A percentile compares a stretch with the other conserved stretches of the same genome.
These are phyloP conservation scores for Machimus rusticus DNA, from an alignment of 2,888 invertebrate genomes.

Conservation along the genomic window DNA sequence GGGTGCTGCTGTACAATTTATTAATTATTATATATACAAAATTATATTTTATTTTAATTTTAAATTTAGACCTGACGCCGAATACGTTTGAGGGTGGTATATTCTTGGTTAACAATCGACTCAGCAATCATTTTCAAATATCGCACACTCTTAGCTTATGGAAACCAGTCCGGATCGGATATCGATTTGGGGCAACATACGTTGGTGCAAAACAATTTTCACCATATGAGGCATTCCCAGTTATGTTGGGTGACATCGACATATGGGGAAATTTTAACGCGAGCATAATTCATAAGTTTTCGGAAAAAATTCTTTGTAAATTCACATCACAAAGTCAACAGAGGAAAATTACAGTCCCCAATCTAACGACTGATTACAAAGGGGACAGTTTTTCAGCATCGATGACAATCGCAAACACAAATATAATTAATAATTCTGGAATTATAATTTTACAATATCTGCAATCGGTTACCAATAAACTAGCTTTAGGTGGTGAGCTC, in stretches of 20 bases:
- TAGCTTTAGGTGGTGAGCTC: slow-evolving; percentile 92
- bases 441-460: slow-evolving; percentile 87
- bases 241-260: slow-evolving; percentile 94
- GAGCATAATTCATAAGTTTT: slow-evolving; percentile 91
- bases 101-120: slow-evolving; percentile 92
- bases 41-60: background rate
- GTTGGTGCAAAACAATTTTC: slow-evolving; percentile 92
- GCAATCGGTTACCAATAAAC: slow-evolving; percentile 79
- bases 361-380: slow-evolving; percentile 87
- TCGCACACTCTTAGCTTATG: slow-evolving; percentile 95
- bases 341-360: slow-evolving; percentile 85
- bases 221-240: slow-evolving; percentile 91
- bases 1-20: too few species aligned
- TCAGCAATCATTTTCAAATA: slow-evolving; percentile 98
- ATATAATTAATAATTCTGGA: slow-evolving; percentile 86
- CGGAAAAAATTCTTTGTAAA: slow-evolving; percentile 79
- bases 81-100: slow-evolving; percentile 96
- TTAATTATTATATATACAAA: background rate
- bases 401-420: slow-evolving; percentile 89
- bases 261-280: slow-evolving; percentile 95
- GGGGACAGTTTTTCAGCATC: slow-evolving; percentile 88
- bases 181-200: slow-evolving; percentile 95
- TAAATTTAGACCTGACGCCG: slow-evolving; percentile 85
- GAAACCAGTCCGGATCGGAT: slow-evolving; percentile 81
- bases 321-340: slow-evolving; percentile 92